Conservation (phyloP, 1,140 invertebrate species). For the Drosophila repleta region DNA sequence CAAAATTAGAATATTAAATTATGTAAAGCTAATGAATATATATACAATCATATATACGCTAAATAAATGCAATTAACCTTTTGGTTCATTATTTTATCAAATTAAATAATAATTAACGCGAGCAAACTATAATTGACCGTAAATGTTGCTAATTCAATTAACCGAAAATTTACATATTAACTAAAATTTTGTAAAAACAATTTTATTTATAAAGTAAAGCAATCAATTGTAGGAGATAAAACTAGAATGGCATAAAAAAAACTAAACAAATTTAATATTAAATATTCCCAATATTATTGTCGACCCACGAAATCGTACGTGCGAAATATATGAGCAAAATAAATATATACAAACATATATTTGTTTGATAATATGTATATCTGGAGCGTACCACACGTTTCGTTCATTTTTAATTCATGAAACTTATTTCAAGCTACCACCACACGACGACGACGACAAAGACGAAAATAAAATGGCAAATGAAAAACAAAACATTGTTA, state of each 20-base stretch:
- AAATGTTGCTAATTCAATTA: constrained; percentile 2
- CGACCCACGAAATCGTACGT: background rate
- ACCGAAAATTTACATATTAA: no score
- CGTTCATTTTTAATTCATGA: constrained; percentile 78
- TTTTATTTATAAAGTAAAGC: no score
- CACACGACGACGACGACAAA: constrained; percentile 17
- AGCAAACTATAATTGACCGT: constrained; percentile 2
- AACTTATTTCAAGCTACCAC: constrained; percentile 61
- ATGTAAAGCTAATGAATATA: no score
- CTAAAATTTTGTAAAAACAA: background rate
- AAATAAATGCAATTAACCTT: background rate
- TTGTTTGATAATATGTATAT: constrained; percentile 20
- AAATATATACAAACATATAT: constrained; percentile 19
- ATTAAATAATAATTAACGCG: constrained; percentile 2
- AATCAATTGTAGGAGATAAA: no score
- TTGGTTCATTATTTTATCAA: background rate
- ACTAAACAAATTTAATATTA: constrained; percentile 18
- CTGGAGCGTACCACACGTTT: constrained; percentile 64
- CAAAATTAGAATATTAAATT: no score
- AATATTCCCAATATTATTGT: no score
- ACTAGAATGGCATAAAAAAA: background rate
- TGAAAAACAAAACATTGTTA: constrained; percentile 24
- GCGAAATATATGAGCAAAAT: constrained; percentile 11
- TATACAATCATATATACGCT: no score
- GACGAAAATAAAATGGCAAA: constrained; percentile 55